phyloP scores from a whole-genome alignment of 2,113 vertebrate species.

The Microcebus tavaratra region DNA sequence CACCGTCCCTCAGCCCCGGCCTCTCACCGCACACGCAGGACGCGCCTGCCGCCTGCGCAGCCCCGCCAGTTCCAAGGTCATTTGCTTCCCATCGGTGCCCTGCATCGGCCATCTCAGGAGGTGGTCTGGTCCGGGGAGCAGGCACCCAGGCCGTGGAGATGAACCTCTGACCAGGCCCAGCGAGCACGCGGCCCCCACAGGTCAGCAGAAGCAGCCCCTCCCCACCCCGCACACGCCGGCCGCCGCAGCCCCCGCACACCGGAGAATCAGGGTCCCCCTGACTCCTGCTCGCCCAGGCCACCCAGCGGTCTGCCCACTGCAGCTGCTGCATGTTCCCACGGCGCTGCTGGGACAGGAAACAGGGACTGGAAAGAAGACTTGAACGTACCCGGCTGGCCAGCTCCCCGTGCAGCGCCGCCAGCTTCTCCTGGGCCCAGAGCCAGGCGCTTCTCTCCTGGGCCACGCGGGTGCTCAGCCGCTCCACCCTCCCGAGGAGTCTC shows the following conservation, averaged over 20 bases:
- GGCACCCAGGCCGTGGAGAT: neutral
- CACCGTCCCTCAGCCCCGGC: neutral
- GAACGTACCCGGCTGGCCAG: conserved; percentile 81
- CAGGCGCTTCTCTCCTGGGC: conserved; percentile 58
- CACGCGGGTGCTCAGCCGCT: conserved; percentile 66
- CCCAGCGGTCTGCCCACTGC: neutral
- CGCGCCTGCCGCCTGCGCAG: no score
- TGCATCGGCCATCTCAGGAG: neutral
- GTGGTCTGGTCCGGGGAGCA: neutral
- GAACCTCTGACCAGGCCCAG: neutral
- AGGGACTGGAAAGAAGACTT: rapidly evolving
- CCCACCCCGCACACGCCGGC: neutral
- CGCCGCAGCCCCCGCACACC: neutral
- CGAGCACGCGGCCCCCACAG: rapidly evolving
- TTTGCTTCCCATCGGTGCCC: neutral
- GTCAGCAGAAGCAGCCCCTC: rapidly evolving
- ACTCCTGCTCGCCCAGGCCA: no score
- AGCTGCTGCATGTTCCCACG: rapidly evolving
- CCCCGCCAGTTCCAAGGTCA: no score
- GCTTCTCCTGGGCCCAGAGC: conserved; percentile 81
- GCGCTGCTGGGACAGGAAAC: neutral
- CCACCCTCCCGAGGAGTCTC: conserved; percentile 75
- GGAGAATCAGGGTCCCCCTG: no score
- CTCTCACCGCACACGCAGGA: no score
- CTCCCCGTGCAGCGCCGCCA: conserved; percentile 81